These are phyloP conservation scores for Amphimedon queenslandica DNA, from an alignment of 37 sponge, comb jelly and placozoan genomes.

Conservation along the genomic window DNA sequence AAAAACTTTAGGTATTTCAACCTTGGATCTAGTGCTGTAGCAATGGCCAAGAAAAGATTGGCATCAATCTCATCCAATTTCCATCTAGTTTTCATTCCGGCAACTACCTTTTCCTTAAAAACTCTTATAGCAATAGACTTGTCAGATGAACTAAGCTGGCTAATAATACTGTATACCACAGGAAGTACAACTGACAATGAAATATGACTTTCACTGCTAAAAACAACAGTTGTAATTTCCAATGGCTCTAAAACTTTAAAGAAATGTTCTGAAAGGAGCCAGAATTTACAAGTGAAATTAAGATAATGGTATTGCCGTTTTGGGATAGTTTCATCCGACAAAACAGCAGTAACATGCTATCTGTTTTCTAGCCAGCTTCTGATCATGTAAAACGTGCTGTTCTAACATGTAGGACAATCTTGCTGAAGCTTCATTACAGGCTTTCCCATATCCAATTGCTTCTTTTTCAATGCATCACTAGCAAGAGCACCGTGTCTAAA, in stretches of 20 bases:
- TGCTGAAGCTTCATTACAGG: neutral
- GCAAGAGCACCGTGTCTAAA: conserved; percentile 17
- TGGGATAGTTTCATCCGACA: conserved; percentile 25
- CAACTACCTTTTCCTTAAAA: too few relatives aligned
- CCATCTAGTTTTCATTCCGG: neutral
- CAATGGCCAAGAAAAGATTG: too few relatives aligned
- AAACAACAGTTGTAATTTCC: too few relatives aligned
- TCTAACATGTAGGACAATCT: conserved; percentile 18
- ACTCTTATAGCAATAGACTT: too few relatives aligned
- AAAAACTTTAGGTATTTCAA: too few relatives aligned
- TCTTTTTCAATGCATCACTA: conserved; percentile 1
- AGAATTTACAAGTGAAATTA: neutral
- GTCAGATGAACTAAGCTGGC: too few relatives aligned
- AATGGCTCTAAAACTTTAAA: too few relatives aligned
- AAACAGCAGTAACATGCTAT: conserved; percentile 18
- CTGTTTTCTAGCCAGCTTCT: conserved; percentile 1
- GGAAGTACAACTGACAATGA: too few relatives aligned
- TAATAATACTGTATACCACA: too few relatives aligned
- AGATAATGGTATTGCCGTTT: neutral
- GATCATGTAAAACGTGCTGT: conserved; percentile 16
- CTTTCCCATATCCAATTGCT: conserved; percentile 17
- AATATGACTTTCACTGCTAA: too few relatives aligned
- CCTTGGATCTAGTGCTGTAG: too few relatives aligned
- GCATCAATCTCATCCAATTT: too few relatives aligned
- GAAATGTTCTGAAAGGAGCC: neutral